These are phyloP conservation scores for Morpho deidamia DNA, from an alignment of 2,888 invertebrate genomes.

Conservation along the genomic window DNA sequence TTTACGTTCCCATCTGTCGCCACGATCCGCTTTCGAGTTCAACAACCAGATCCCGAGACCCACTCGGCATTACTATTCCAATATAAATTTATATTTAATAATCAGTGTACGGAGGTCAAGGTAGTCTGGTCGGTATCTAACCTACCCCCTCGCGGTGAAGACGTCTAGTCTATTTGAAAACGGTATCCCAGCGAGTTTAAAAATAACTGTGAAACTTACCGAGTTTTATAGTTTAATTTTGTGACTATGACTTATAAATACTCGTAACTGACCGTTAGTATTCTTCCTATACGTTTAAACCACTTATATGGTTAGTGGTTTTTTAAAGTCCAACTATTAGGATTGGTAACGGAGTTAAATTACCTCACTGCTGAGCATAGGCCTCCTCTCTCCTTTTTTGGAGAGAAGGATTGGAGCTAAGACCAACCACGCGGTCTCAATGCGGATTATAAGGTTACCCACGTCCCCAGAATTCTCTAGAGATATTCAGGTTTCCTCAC, in stretches of 20 bases:
- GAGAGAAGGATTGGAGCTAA: no score
- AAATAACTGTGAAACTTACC: conserved; percentile 37
- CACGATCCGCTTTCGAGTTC: conserved; percentile 53
- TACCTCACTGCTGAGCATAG: no score
- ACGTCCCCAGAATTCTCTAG: no score
- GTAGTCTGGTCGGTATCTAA: conserved; percentile 38
- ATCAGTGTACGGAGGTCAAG: conserved; percentile 30
- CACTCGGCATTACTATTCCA: conserved; percentile 27
- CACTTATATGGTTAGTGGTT: no score
- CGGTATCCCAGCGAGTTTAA: conserved; percentile 57
- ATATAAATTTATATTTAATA: conserved; percentile 15
- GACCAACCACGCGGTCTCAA: no score
- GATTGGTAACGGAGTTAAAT: no score
- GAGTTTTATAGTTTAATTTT: conserved; percentile 8
- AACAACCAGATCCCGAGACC: conserved; percentile 41
- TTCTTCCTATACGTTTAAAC: no score
- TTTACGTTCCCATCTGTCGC: conserved; percentile 71
- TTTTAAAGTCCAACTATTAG: no score
- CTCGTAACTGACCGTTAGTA: no score
- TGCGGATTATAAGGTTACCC: no score
- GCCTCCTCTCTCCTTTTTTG: no score
- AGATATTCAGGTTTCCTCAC: no score
- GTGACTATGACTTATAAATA: neutral
- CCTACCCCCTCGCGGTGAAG: conserved; percentile 33
- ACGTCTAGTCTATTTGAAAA: conserved; percentile 56